Evolutionary conservation across 2,888 invertebrate genomes (phyloP).

Genomic region (Synanthedon myopaeformis): DNA sequence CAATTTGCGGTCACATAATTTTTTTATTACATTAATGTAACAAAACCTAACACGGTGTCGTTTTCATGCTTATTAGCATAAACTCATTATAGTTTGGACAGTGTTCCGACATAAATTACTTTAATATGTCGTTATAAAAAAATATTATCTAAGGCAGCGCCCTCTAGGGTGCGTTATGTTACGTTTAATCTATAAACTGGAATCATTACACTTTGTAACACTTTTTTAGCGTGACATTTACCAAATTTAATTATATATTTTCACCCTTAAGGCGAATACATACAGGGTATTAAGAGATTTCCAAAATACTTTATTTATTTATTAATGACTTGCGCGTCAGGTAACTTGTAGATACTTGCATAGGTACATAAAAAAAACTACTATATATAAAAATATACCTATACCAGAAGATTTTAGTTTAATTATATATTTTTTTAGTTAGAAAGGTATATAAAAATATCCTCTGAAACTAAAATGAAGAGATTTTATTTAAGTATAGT

Average conservation of each 20-base stretch:
- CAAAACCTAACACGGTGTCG: constrained; percentile 24
- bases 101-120: constrained; percentile 46
- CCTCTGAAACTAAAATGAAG: too few relatives aligned
- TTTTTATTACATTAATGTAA: constrained; percentile 9
- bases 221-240: constrained; percentile 12
- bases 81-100: constrained; percentile 37
- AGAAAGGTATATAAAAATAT: too few relatives aligned
- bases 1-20: constrained; percentile 6
- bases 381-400: too few relatives aligned
- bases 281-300: too few relatives aligned
- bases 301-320: too few relatives aligned
- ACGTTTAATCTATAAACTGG: constrained; percentile 12
- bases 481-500: too few relatives aligned
- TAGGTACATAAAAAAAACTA: too few relatives aligned
- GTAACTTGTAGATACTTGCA: too few relatives aligned
- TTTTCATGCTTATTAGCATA: constrained; percentile 52
- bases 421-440: too few relatives aligned
- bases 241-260: background rate
- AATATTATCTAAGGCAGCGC: constrained; percentile 38
- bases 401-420: too few relatives aligned
- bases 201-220: constrained; percentile 7
- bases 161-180: constrained; percentile 27
- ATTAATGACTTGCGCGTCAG: too few relatives aligned
- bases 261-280: too few relatives aligned
- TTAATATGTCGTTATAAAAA: constrained; percentile 54